These are phyloP conservation scores for Bruchidius siliquastri DNA, from an alignment of 2,888 invertebrate species.

Conservation along the genomic window DNA sequence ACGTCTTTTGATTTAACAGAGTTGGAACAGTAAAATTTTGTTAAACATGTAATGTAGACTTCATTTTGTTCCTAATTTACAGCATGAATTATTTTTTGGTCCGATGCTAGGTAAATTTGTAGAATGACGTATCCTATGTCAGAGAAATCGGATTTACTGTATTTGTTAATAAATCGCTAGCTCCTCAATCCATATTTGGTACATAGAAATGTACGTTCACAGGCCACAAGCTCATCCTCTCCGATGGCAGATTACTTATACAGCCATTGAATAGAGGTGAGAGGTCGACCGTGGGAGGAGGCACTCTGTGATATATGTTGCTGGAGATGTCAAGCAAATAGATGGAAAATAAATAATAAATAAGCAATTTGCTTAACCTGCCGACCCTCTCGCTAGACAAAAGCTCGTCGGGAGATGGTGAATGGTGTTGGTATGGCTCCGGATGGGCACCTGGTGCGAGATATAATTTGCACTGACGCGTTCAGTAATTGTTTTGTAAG, in stretches of 20 bases:
- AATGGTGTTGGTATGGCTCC: background rate
- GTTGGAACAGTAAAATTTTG: too few relatives aligned
- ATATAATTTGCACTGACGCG: background rate
- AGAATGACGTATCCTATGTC: too few relatives aligned
- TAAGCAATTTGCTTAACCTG: constrained; percentile 18
- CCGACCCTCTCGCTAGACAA: constrained; percentile 7
- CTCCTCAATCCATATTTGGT: too few relatives aligned
- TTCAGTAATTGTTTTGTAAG: background rate
- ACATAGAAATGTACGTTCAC: too few relatives aligned
- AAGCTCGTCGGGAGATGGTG: constrained; percentile 4
- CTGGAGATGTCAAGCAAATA: constrained; percentile 18
- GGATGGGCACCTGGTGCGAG: background rate
- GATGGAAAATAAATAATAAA: constrained; percentile 18
- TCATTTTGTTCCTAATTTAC: too few relatives aligned
- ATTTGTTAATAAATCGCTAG: too few relatives aligned
- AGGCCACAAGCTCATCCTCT: too few relatives aligned
- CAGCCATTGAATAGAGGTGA: constrained; percentile 17
- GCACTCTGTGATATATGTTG: constrained; percentile 19
- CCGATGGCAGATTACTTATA: constrained; percentile 2
- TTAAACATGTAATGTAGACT: too few relatives aligned
- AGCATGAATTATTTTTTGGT: too few relatives aligned
- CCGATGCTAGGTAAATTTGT: too few relatives aligned
- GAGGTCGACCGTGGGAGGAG: constrained; percentile 21
- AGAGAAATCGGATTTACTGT: too few relatives aligned
- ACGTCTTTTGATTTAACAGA: too few relatives aligned